Percentiles rank a stretch among this genome's conserved stretches.
These are phyloP conservation scores for Vanessa atalanta DNA, from an alignment of 1,140 invertebrate species.

Conservation along the genomic window DNA sequence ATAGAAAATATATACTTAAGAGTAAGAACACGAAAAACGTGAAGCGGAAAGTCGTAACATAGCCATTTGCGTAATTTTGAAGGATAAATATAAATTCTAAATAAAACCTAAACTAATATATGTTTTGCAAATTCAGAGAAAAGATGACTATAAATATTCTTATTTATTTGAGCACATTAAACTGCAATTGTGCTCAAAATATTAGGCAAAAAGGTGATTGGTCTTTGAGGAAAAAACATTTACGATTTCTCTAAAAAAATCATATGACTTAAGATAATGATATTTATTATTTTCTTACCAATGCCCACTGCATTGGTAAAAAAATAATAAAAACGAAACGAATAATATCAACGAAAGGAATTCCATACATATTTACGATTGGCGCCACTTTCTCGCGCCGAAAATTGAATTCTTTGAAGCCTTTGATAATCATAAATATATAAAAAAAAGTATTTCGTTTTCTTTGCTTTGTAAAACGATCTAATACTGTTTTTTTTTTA, in stretches of 20 bases:
- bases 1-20: no score
- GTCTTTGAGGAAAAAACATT: neutral
- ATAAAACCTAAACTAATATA: no score
- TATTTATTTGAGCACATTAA: no score
- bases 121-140: neutral
- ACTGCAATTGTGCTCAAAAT: no score
- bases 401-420: constrained; percentile 9
- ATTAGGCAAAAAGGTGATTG: neutral
- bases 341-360: no score
- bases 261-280: neutral
- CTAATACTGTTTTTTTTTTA: neutral
- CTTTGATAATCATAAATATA: neutral
- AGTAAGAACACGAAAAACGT: no score
- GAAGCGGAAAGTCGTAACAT: no score
- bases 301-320: neutral
- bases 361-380: neutral
- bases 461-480: neutral
- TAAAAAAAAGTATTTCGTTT: constrained; percentile 8
- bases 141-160: neutral
- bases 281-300: neutral
- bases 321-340: neutral
- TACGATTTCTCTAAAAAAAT: constrained; percentile 2
- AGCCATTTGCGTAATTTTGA: no score
- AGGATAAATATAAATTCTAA: no score
- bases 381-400: constrained; percentile 8